phyloP scores from a whole-genome alignment of 2,797 vertebrate genomes.

The Odontamblyopus lacepedii region DNA sequence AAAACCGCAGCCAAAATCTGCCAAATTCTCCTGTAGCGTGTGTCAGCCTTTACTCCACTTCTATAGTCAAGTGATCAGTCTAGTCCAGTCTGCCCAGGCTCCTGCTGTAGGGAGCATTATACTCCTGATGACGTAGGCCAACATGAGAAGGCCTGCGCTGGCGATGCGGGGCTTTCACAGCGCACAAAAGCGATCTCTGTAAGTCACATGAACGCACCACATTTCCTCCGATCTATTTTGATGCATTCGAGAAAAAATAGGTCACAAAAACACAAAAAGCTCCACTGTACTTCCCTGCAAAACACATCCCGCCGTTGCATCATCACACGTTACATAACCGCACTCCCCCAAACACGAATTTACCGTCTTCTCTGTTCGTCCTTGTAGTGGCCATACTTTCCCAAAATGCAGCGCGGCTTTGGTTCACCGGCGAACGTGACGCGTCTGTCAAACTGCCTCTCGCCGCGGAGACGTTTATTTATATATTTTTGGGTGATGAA shows the following conservation, averaged over 20 bases:
- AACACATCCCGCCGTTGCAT: neutral
- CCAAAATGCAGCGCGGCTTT: neutral
- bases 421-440: neutral
- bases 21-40: too few species aligned
- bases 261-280: neutral
- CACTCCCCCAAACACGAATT: neutral
- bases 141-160: too few species aligned
- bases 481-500: constrained; percentile 37
- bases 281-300: neutral
- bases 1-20: too few species aligned
- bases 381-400: neutral
- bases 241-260: neutral
- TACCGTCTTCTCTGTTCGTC: neutral
- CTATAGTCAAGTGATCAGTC: too few species aligned
- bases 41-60: too few species aligned
- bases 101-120: too few species aligned
- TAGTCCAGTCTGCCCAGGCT: too few species aligned
- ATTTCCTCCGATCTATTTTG: neutral
- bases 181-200: too few species aligned
- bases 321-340: neutral
- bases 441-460: neutral
- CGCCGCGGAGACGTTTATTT: constrained; percentile 31
- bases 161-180: too few species aligned
- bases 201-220: neutral
- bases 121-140: too few species aligned